Evolutionary conservation across 2,888 invertebrate species (phyloP).

Genomic region (Exocentrus adspersus): DNA sequence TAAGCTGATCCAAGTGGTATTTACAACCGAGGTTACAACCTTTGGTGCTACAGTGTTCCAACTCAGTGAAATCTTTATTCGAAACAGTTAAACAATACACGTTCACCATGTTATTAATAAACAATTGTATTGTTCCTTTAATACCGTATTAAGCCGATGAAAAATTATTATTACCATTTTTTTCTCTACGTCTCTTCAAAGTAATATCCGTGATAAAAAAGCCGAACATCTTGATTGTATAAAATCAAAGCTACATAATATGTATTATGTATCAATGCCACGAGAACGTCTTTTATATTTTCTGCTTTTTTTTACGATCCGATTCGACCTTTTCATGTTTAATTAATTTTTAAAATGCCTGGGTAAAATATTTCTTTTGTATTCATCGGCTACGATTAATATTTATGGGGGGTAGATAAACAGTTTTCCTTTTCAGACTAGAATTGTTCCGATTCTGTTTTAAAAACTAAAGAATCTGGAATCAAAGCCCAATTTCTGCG

Average conservation of each 20-base stretch:
- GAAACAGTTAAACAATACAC: conserved; percentile 23
- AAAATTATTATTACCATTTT: neutral
- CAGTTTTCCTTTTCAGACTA: neutral
- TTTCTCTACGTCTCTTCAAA: neutral
- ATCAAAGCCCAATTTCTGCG: no score
- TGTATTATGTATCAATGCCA: neutral
- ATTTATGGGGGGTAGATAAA: neutral
- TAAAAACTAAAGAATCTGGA: no score
- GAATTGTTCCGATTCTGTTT: no score
- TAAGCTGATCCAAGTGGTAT: neutral
- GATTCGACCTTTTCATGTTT: conserved; percentile 4
- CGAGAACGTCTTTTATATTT: neutral
- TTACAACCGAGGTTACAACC: no score
- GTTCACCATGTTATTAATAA: conserved; percentile 26
- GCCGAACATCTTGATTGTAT: neutral
- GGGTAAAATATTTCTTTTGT: conserved; percentile 4
- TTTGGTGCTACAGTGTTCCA: neutral
- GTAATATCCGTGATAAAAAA: conserved; percentile 1
- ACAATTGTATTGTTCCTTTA: conserved; percentile 26
- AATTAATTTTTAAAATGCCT: conserved; percentile 8
- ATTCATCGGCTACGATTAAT: neutral
- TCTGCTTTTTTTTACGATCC: neutral
- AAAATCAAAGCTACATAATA: no score
- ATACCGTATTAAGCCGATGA: conserved; percentile 20
- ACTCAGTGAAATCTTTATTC: neutral